Percentiles rank a stretch among this genome's conserved stretches.
Evolutionary conservation across 2,797 vertebrate genomes (phyloP).

Genomic region (Platyrinchus mystaceus): DNA sequence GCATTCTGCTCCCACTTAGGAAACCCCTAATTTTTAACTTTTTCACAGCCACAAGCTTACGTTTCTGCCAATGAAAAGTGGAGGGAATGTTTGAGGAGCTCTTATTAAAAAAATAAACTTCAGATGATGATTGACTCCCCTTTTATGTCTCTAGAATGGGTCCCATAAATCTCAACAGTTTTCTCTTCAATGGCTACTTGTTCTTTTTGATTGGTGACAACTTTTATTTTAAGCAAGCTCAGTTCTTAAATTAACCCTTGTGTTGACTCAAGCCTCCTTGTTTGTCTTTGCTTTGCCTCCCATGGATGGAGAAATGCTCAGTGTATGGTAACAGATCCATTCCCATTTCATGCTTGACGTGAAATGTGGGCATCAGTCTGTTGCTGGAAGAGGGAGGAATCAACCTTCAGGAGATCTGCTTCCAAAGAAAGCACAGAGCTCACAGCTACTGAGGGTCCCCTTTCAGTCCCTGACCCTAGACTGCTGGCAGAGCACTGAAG

Average conservation of each 20-base stretch:
- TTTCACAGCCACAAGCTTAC: slow-evolving; percentile 60
- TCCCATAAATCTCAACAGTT: slow-evolving; percentile 64
- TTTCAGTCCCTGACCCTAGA: background rate
- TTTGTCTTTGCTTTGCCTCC: slow-evolving; percentile 60
- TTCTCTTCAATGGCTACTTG: slow-evolving; percentile 67
- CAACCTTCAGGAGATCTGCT: background rate
- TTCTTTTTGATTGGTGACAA: slow-evolving; percentile 65
- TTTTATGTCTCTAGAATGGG: slow-evolving; percentile 60
- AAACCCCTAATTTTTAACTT: slow-evolving; percentile 70
- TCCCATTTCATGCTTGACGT: background rate
- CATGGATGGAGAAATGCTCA: background rate
- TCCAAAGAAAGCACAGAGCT: background rate
- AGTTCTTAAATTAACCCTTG: slow-evolving; percentile 61
- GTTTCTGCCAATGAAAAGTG: slow-evolving; percentile 50
- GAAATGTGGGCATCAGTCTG: background rate
- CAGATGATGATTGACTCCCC: slow-evolving; percentile 66
- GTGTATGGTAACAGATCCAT: background rate
- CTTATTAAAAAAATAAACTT: slow-evolving; percentile 70
- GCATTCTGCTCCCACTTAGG: slow-evolving; percentile 69
- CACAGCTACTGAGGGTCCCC: background rate
- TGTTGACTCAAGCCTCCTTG: slow-evolving; percentile 48
- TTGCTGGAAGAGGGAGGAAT: background rate
- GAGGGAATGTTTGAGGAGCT: slow-evolving; percentile 60
- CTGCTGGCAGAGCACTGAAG: background rate
- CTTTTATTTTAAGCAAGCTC: slow-evolving; percentile 58